Evolutionary conservation across 2,797 vertebrate genomes (phyloP), one percentile per base, ranked within the genome.

Genomic region (Telmatherina bonti): DNA sequence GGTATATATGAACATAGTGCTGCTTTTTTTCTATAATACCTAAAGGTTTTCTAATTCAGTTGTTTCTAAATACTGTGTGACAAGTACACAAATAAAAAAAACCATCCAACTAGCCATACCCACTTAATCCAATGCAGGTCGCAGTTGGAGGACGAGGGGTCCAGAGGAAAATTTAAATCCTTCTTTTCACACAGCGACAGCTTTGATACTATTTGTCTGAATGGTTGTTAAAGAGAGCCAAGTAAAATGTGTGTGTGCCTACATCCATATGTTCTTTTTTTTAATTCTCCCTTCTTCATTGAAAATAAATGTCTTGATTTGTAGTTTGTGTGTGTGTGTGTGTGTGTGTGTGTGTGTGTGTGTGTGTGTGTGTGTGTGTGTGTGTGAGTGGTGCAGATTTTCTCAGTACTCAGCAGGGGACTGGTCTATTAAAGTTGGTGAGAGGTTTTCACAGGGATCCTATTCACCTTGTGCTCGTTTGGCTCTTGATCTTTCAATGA

Each of bases 401-500:
- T 75, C 60, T 90, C 67, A 85, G 85, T 88, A 74, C 88, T 90
- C 90, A 85, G 91, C 85, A 53, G 92, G 91, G 68, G 67, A 47
- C 11, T 72, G 7, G 85, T 90, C 85, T 84, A 91, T 93, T 91
- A 93, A 86, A 83, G 88, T 90, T 86, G 79, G 76, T 57, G 49
- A 74, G 72, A 82, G 81, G 76, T 76, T 84, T 87, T 88, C 67
- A 65, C 45, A 53, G 76, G 67, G 81, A 81, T 87, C 84, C 79
- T 73, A 76, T 88, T 91, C 88, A 76, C 76, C 79, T 68, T 49
- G 61, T 59, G 54, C 81, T 86, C 71, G 15, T 78, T 83, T 78
- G 79, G 78, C 87, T 88, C 89, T 92, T 91, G 88, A 91, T 92
- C 89, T 92, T 82, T 78, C 51, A 56, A 72, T n/a, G 67, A 88